Evolutionary conservation across 2,888 invertebrate species (phyloP).

Genomic region (Shargacucullia verbasci): DNA sequence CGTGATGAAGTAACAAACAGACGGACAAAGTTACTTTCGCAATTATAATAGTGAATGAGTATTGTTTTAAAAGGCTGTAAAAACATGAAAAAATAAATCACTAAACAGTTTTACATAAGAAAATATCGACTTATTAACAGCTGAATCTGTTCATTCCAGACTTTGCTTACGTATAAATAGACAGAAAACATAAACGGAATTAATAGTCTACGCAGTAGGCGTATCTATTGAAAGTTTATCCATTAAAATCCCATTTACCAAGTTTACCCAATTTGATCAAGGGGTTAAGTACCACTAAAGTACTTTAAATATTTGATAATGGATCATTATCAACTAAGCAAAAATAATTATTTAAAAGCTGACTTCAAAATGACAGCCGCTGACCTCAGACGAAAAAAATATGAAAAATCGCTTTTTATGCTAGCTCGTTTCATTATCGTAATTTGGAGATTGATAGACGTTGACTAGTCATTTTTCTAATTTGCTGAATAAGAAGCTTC

Average conservation of each 20-base stretch:
- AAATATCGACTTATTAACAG: conserved; percentile 6
- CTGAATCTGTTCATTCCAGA: conserved; percentile 6
- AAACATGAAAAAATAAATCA: no score
- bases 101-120: not conserved
- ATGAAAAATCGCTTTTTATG: not conserved
- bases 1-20: no score
- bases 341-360: conserved; percentile 39
- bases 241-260: conserved; percentile 65
- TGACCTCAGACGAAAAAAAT: conserved; percentile 7
- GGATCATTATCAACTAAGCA: conserved; percentile 55
- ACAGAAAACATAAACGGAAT: conserved; percentile 43
- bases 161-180: conserved; percentile 17
- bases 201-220: conserved; percentile 42
- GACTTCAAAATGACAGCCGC: not conserved
- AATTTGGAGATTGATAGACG: not conserved
- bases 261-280: conserved; percentile 62
- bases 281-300: conserved; percentile 57
- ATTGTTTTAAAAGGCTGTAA: conserved; percentile 33
- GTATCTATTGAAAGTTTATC: conserved; percentile 61
- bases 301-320: conserved; percentile 60
- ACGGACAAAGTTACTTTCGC: no score
- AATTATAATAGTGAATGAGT: no score
- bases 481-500: no score
- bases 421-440: not conserved
- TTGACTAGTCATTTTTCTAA: no score